These are phyloP conservation scores for Sander lucioperca DNA, from an alignment of 2,113 vertebrate genomes.

Conservation along the genomic window DNA sequence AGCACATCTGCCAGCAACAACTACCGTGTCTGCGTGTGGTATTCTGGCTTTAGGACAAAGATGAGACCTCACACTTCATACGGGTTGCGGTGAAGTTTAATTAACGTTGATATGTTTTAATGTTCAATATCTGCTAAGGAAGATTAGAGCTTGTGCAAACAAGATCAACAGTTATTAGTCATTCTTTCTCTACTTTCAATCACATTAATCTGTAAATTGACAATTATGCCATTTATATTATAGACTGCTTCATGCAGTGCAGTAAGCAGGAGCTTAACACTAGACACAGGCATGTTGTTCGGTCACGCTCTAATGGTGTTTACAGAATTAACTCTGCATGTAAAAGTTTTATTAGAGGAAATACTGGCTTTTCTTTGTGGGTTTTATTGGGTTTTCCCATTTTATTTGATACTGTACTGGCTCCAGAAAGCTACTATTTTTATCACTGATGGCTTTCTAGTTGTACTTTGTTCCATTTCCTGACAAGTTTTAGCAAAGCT, in stretches of 20 bases:
- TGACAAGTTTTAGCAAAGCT: constrained; percentile 58
- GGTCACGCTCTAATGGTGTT: constrained; percentile 38
- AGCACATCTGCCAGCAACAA: constrained; percentile 1
- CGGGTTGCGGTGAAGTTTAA: background rate
- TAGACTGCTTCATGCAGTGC: background rate
- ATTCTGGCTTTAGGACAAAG: background rate
- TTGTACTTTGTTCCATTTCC: constrained; percentile 73
- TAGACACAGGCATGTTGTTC: constrained; percentile 36
- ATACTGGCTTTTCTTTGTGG: constrained; percentile 58
- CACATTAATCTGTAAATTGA: constrained; percentile 1
- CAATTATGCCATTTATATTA: background rate
- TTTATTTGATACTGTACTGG: constrained; percentile 78
- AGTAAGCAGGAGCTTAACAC: background rate
- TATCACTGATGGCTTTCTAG: constrained; percentile 59
- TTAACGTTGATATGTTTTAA: background rate
- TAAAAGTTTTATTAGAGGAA: constrained; percentile 77
- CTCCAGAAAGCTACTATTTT: constrained; percentile 73
- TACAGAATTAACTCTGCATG: constrained; percentile 51
- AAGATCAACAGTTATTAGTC: background rate
- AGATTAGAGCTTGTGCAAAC: background rate
- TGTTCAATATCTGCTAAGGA: background rate
- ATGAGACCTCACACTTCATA: background rate
- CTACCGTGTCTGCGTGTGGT: constrained; percentile 18
- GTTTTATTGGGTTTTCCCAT: constrained; percentile 68
- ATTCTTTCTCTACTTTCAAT: constrained; percentile 3